Evolutionary conservation across 2,888 invertebrate genomes (phyloP), one percentile per base, ranked within the genome.

Genomic region (Perithous albicinctus): DNA sequence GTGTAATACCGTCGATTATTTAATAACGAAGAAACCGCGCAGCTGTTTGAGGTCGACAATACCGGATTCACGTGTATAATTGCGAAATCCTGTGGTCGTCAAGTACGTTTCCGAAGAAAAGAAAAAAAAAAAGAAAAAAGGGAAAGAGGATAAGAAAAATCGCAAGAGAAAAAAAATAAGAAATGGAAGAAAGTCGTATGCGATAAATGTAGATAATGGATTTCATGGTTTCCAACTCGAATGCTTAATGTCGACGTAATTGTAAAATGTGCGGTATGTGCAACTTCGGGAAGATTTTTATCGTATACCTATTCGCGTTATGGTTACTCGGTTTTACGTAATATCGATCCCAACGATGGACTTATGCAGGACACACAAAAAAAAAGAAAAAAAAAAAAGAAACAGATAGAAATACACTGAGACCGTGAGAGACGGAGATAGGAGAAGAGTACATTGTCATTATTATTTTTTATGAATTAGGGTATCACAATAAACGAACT

Each of bases 391-490:
- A n/a, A n/a, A 29, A 38, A 35, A 51, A 54, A 70, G n/a, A 35
- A 43, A 59, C 46, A 43, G 54, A 73, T 56, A 56, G 29, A 46
- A 69, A 77, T 41, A 74, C 29, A 56, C 18, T 43, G 61, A 43
- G 61, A 66, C 32, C 64, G 63, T 70, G 26, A 83, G 82, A 78
- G 41, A 46, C 85, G 18, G 35, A 35, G 38, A 35, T n/a, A 35
- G 32, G 10, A 32, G 82, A 46, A 78, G 82, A 82, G 75, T 88
- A 89, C 87, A 88, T 87, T 87, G 85, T 86, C 86, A 89, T 89
- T 89, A 88, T 90, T 90, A 89, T 90, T 90, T 90, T 90, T 86
- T 89, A 90, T 88, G 87, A 87, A 87, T 88, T 90, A 89, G 87
- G 86, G 78, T 88, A 89, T 86, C 85, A 86, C 83, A 89, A 90